Conservation (phyloP, 1,140 invertebrate genomes). For the Gonatopus flavifemur region DNA sequence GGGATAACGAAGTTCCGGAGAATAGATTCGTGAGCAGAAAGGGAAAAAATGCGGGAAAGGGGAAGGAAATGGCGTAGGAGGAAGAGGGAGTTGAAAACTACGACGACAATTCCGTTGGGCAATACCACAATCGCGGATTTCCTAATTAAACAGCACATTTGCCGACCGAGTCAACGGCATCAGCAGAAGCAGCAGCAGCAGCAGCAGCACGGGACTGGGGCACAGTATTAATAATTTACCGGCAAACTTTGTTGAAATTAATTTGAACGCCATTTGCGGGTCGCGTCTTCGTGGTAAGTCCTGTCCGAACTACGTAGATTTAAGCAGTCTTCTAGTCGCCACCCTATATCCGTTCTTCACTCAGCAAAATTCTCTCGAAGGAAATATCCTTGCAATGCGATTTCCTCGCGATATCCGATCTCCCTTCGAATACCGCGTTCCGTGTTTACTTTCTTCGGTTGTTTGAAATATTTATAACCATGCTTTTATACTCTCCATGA, state of each 20-base stretch:
- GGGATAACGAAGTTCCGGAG: no score
- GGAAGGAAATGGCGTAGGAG: no score
- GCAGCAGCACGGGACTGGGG: conserved; percentile 2
- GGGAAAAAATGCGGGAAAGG: no score
- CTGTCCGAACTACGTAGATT: conserved; percentile 24
- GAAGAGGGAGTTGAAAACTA: no score
- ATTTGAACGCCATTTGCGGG: conserved; percentile 37
- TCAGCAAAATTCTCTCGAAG: conserved; percentile 4
- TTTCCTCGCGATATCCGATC: no score
- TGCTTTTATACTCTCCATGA: no score
- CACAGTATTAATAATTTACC: conserved; percentile 46
- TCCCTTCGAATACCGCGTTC: conserved; percentile 30
- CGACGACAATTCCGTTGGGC: conserved; percentile 33
- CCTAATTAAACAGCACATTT: conserved; percentile 45
- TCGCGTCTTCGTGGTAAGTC: conserved; percentile 35
- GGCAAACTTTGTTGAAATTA: conserved; percentile 41
- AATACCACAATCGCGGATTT: conserved; percentile 42
- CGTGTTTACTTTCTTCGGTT: no score
- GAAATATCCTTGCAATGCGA: conserved; percentile 26
- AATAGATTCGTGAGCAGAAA: no score
- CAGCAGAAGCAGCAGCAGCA: conserved; percentile 20
- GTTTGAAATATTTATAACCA: no score
- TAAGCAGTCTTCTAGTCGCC: conserved; percentile 10
- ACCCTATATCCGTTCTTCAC: conserved; percentile 7
- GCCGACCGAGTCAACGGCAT: conserved; percentile 30